phyloP scores from a whole-genome alignment of 2,888 invertebrate genomes.

The Eutolmus rufibarbis region DNA sequence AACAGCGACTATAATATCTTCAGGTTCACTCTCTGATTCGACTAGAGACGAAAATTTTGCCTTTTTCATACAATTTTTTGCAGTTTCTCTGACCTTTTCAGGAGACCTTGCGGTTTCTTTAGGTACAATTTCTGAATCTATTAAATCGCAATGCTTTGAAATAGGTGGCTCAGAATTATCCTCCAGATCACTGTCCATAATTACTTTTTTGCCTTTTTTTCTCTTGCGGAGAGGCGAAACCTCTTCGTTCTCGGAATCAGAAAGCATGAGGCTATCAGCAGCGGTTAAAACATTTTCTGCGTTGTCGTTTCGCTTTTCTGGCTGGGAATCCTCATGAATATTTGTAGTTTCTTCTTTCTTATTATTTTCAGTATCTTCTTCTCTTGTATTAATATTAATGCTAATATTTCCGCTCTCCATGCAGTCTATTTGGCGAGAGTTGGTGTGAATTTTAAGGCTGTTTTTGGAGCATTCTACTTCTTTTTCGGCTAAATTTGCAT shows the following conservation, averaged over 20 bases:
- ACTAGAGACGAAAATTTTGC: neutral
- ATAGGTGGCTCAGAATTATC: neutral
- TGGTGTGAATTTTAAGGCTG: neutral
- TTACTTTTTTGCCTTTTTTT: conserved; percentile 35
- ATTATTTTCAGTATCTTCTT: neutral
- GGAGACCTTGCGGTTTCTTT: neutral
- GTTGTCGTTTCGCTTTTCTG: neutral
- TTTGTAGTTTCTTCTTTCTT: neutral
- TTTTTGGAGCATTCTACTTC: neutral
- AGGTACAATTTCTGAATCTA: conserved; percentile 48
- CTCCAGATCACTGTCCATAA: conserved; percentile 43
- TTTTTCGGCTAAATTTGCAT: neutral
- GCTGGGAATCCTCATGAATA: neutral
- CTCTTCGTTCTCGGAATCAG: conserved; percentile 55
- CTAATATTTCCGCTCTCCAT: neutral
- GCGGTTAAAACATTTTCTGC: neutral
- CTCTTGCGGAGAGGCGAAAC: conserved; percentile 39
- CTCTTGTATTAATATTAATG: neutral
- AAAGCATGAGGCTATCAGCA: conserved; percentile 55
- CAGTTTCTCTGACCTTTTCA: neutral
- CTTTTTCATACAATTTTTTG: neutral
- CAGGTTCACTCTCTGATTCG: conserved; percentile 16
- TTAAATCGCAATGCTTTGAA: conserved; percentile 44
- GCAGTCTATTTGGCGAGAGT: neutral
- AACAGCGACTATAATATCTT: neutral